Base-by-base conservation (phyloP, 2,113 vertebrate species). In the Misgurnus anguillicaudatus region DNA sequence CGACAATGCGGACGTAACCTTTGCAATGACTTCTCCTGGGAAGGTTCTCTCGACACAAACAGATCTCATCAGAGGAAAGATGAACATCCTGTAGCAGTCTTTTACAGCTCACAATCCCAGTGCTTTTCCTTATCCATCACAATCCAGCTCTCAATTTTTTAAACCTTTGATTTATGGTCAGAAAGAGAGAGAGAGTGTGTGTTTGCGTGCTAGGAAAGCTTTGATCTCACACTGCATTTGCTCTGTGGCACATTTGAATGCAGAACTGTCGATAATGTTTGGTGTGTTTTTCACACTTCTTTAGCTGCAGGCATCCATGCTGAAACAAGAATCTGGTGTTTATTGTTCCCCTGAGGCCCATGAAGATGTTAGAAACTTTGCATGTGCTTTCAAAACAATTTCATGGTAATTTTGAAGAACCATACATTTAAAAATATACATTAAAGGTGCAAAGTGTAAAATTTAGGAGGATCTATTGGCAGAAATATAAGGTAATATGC, bases 171-270 rank as follows among this genome's bases (percentile, higher is more conserved):
- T 72, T 57, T 72, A 58, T 47, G 68, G 62, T 36, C 74, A 13
- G 61, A 64, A 58, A 62, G 19, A 55, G 47, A 53, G 36, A 48
- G 57, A 21, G 48, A 24, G 45, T n/a, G 45, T 14, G 67, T 39
- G 62, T 77, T 39, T 63, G 58, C 42, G 55, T 42, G 70, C 39
- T 47, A 47, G 42, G 17, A 66, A 60, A 55, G 45, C 80, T 82
- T 82, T 82, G 80, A 82, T 82, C 68, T 73, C 36, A 4, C 17
- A 31, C 53, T 64, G 10, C 9, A 24, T 41, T 79, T 79, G 38
- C 48, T 63, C 48, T 63, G 61, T 51, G 19, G 61, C 61, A 10
- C n/a, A 60, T 69, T 69, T 9, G 57, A 58, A 75, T 77, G 39
- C 38, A 31, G 4, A 7, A 10, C 6, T 71, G 74, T 13, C 21